Conservation (phyloP, 2,888 invertebrate genomes). For the Monochamus alternatus region DNA sequence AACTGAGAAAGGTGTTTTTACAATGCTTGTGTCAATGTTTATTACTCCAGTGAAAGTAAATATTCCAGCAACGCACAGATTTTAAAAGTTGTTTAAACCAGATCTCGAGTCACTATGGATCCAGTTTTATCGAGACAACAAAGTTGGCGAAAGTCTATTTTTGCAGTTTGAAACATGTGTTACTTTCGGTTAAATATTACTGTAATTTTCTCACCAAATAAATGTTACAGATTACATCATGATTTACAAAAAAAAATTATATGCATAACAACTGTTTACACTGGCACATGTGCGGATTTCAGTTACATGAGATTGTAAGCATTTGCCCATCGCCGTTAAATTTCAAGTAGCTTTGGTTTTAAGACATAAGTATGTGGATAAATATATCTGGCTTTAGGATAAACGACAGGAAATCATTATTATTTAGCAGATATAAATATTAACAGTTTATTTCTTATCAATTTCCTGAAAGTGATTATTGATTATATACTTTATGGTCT, state of each 20-base stretch:
- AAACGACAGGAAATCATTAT: too few relatives aligned
- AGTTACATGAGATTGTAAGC: background rate
- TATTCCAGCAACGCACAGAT: too few relatives aligned
- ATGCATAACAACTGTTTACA: constrained; percentile 17
- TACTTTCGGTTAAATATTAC: background rate
- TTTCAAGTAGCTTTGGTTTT: too few relatives aligned
- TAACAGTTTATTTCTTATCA: too few relatives aligned
- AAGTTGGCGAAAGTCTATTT: constrained; percentile 11
- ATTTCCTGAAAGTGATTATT: too few relatives aligned
- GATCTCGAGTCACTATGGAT: constrained; percentile 8
- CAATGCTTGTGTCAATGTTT: too few relatives aligned
- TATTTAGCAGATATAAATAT: too few relatives aligned
- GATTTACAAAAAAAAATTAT: constrained; percentile 6
- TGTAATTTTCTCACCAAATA: constrained; percentile 19
- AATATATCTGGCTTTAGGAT: too few relatives aligned
- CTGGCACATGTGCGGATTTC: background rate
- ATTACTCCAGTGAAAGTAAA: too few relatives aligned
- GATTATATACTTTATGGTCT: too few relatives aligned
- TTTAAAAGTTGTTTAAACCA: background rate
- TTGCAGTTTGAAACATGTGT: constrained; percentile 19
- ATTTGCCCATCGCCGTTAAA: background rate
- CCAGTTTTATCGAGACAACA: constrained; percentile 1
- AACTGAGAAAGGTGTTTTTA: too few relatives aligned
- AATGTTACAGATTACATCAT: constrained; percentile 12
- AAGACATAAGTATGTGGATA: too few relatives aligned